phyloP scores from a whole-genome alignment of 2,113 vertebrate species.

The Pedionomus torquatus region DNA sequence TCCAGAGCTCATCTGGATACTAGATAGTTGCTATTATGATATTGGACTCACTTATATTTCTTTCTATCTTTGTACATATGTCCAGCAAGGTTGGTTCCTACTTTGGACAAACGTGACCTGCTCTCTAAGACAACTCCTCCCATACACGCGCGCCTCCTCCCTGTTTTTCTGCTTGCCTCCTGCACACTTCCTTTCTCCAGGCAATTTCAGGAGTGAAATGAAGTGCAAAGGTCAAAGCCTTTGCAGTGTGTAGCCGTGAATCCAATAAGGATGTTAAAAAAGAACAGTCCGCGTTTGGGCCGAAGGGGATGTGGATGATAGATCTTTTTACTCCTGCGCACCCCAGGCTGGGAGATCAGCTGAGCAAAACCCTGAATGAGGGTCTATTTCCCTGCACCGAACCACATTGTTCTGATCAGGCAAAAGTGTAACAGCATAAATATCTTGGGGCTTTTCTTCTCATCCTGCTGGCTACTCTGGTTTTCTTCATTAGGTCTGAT shows the following conservation, averaged over 20 bases:
- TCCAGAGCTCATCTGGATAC: background rate
- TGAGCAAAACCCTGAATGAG: background rate
- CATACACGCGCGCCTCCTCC: background rate
- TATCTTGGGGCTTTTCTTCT: background rate
- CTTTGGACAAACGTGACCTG: background rate
- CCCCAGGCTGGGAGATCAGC: background rate
- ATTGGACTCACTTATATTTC: background rate
- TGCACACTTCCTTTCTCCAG: slow-evolving; percentile 55
- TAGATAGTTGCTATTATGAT: background rate
- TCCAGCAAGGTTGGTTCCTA: background rate
- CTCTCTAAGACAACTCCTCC: background rate
- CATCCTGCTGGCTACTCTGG: background rate
- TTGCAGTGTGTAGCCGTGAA: background rate
- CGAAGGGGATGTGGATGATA: background rate
- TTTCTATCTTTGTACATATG: background rate
- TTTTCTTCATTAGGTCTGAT: background rate
- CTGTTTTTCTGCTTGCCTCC: slow-evolving; percentile 25
- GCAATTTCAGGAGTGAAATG: slow-evolving; percentile 28
- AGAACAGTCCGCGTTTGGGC: background rate
- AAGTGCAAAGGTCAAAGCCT: slow-evolving; percentile 43
- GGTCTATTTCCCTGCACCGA: background rate
- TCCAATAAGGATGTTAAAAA: background rate
- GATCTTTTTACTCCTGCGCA: fast-evolving
- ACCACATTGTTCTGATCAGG: background rate
- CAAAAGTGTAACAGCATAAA: background rate